These are phyloP conservation scores for Ondatra zibethicus DNA, from an alignment of 2,113 vertebrate species.

Conservation along the genomic window DNA sequence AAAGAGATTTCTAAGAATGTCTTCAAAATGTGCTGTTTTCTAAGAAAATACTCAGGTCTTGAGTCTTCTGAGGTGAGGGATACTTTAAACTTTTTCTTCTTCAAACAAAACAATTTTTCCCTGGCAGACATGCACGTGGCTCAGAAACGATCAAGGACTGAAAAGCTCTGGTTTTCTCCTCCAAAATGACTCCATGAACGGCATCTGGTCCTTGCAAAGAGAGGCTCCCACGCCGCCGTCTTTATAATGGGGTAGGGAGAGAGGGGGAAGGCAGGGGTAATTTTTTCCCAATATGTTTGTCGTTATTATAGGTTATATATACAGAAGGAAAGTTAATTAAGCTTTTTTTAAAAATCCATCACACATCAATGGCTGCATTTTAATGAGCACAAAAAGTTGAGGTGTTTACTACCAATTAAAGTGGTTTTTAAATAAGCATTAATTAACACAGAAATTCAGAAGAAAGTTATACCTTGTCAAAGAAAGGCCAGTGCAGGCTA, in stretches of 20 bases:
- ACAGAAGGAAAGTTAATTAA: constrained; percentile 93
- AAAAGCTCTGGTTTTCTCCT: constrained; percentile 55
- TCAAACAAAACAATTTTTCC: neutral
- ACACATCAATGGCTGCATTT: constrained; percentile 95
- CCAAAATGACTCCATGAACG: constrained; percentile 64
- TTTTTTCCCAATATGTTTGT: constrained; percentile 87
- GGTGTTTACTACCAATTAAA: constrained; percentile 95
- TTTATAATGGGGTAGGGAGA: constrained; percentile 56
- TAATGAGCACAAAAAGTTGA: constrained; percentile 94
- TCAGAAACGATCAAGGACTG: constrained; percentile 58
- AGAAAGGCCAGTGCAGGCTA: constrained; percentile 92
- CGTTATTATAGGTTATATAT: constrained; percentile 93
- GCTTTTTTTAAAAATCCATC: constrained; percentile 91
- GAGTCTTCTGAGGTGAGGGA: neutral
- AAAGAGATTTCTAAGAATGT: constrained; percentile 38
- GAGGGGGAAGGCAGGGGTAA: constrained; percentile 66
- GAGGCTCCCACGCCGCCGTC: constrained; percentile 69
- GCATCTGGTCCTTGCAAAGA: constrained; percentile 69
- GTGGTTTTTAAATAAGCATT: constrained; percentile 93
- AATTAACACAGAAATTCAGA: constrained; percentile 94
- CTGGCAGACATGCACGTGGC: neutral
- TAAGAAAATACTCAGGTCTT: constrained; percentile 31
- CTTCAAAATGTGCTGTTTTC: constrained; percentile 9
- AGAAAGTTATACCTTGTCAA: constrained; percentile 96
- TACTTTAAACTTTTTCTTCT: constrained; percentile 50